These are phyloP conservation scores for Drosophila heteroneura DNA, from an alignment of 2,888 invertebrate genomes.

Conservation along the genomic window DNA sequence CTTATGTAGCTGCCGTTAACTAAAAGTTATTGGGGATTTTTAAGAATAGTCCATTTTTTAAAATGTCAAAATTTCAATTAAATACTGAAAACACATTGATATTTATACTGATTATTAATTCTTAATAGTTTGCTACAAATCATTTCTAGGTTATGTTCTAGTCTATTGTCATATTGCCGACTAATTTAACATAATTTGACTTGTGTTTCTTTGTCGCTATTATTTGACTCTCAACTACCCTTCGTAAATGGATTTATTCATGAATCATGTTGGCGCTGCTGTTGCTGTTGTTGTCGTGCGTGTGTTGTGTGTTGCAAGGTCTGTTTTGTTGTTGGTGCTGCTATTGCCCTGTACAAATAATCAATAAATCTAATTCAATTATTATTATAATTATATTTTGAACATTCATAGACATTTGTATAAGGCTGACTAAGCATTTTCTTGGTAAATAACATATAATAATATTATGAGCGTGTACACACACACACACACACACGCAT, in stretches of 20 bases:
- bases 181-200: slow-evolving; percentile 14
- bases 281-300: slow-evolving; percentile 18
- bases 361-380: slow-evolving; percentile 82
- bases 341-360: slow-evolving; percentile 70
- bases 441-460: slow-evolving; percentile 82
- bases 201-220: slow-evolving; percentile 57
- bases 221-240: slow-evolving; percentile 66
- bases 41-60: neutral
- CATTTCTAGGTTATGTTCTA: slow-evolving; percentile 22
- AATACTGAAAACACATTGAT: fast-evolving
- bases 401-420: slow-evolving; percentile 82
- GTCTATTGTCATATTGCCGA: neutral
- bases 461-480: slow-evolving; percentile 72
- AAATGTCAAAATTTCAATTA: neutral
- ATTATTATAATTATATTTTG: slow-evolving; percentile 82
- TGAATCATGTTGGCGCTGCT: slow-evolving; percentile 28
- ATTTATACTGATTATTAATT: neutral
- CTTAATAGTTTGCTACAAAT: no score
- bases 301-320: slow-evolving; percentile 31
- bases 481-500: slow-evolving; percentile 14
- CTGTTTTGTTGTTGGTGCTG: slow-evolving; percentile 27
- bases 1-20: neutral
- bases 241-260: slow-evolving; percentile 64
- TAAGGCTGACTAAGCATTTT: slow-evolving; percentile 82
- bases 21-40: neutral